Evolutionary conservation across 2,888 invertebrate genomes (phyloP), one percentile per base, ranked within the genome.

Genomic region (Alviniconcha strummeri): DNA sequence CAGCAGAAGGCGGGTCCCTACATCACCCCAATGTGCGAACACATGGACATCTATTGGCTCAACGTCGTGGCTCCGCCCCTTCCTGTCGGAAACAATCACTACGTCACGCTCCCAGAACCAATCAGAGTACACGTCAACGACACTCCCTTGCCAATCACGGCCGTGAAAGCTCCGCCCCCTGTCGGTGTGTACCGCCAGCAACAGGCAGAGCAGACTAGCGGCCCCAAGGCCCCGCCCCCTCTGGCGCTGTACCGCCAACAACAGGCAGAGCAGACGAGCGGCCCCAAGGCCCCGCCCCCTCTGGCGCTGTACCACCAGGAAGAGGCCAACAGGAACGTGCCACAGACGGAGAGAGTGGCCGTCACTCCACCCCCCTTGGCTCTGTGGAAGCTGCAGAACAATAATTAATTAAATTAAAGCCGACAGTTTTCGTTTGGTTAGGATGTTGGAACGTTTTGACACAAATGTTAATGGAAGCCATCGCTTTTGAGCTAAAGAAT

Each of bases 81-180:
- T 57, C 17, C 76, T 4, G 5, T 8, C 3, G 56, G 17, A 11
- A 4, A n/a, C n/a, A 17, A 17, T 5, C 76, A 17, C 8, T 8
- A n/a, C 56, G 17, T 5, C 56, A 9, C 17, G 9, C 76, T 76
- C 9, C 76, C 76, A n/a, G 9, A 57, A 19, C 19, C 76, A 57
- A 54, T 69, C 69, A 15, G 17, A 76, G n/a, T 11, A 5, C 2
- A 2, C 55, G 7, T 56, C 56, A n/a, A 76, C 76, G 7, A 9
- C 36, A 9, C 19, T 19, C 72, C 15, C 72, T 36, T 72, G 72
- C n/a, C 72, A 15, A 36, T 36, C 72, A 72, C 72, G 36, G 9
- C 9, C 8, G 36, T 9, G 64, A 78, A 19, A 78, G 60, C 57
- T 54, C 80, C 80, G 55, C 80, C 80, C 56, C 80, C 80, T 67